Evolutionary conservation across 2,113 vertebrate species (phyloP).

Genomic region (Canis aureus): DNA sequence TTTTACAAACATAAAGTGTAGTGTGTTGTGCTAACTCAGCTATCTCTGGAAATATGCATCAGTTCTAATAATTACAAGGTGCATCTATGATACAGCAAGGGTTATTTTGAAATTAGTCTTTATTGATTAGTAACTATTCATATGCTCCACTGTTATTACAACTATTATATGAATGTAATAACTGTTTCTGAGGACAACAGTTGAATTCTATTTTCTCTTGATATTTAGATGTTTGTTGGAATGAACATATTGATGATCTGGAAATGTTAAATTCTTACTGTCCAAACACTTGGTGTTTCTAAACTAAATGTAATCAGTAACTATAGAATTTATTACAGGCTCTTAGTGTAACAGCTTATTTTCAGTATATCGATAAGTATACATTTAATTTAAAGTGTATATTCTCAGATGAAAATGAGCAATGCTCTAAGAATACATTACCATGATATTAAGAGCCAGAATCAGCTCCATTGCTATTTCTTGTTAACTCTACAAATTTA

Average conservation of each 20-base stretch:
- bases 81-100: not conserved
- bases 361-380: not conserved
- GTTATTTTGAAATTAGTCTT: not conserved
- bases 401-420: not conserved
- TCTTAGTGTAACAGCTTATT: not conserved
- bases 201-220: not conserved
- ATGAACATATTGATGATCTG: not conserved
- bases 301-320: constrained; percentile 10
- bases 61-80: not conserved
- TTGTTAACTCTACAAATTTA: not conserved
- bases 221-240: not conserved
- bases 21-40: not conserved
- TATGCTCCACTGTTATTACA: not conserved
- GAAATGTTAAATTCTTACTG: not conserved
- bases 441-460: not conserved
- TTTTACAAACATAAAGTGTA: not conserved
- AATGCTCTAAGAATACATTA: not conserved
- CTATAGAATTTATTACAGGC: not conserved
- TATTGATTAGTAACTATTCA: constrained; percentile 15
- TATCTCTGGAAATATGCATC: not conserved
- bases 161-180: not conserved
- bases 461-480: not conserved
- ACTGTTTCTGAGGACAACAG: not conserved
- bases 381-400: not conserved
- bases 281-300: not conserved